These are phyloP conservation scores for Cepaea nemoralis DNA, from an alignment of 1,140 invertebrate genomes.

Conservation along the genomic window DNA sequence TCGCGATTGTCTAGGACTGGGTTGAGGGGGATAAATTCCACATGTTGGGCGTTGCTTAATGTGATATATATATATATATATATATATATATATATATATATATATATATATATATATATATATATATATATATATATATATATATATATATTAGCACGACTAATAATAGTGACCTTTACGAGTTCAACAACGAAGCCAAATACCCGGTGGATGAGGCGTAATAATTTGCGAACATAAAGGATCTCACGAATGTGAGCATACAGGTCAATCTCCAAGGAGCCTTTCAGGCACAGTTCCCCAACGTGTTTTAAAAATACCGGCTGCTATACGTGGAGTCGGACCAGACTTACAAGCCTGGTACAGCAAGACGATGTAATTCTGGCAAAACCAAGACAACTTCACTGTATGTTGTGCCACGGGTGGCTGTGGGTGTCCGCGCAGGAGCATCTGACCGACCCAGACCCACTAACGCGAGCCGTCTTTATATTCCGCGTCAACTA, in stretches of 20 bases:
- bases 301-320: neutral
- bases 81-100: too few species aligned
- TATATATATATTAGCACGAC: neutral
- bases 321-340: neutral
- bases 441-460: neutral
- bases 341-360: neutral
- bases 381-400: conserved; percentile 5
- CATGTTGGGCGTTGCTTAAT: neutral
- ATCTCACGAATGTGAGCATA: neutral
- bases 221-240: neutral
- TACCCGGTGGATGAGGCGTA: neutral
- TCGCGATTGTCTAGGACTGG: neutral
- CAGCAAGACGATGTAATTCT: neutral
- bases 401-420: neutral
- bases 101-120: too few species aligned
- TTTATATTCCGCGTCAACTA: neutral
- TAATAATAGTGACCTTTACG: neutral
- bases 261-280: neutral
- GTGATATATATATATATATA: neutral
- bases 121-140: too few species aligned
- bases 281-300: neutral
- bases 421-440: neutral
- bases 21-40: neutral
- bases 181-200: neutral
- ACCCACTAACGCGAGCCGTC: neutral